Evolutionary conservation across 2,888 invertebrate genomes (phyloP).

Genomic region (Octodonta nipae): DNA sequence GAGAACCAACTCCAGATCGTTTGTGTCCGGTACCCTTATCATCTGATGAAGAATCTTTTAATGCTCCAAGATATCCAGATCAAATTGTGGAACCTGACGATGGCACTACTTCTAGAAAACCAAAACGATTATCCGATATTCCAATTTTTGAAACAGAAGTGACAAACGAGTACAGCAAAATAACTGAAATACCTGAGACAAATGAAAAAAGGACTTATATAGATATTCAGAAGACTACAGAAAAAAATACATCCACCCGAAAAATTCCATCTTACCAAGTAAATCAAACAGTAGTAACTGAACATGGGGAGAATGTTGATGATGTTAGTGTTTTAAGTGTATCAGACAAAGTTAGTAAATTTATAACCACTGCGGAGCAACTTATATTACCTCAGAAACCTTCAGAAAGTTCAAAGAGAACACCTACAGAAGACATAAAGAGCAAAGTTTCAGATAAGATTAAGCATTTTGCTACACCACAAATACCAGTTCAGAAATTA

Average conservation of each 20-base stretch:
- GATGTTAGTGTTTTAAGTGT: conserved; percentile 55
- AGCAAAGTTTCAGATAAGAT: conserved; percentile 44
- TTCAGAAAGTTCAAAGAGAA: conserved; percentile 25
- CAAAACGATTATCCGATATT: conserved; percentile 36
- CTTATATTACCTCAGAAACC: conserved; percentile 19
- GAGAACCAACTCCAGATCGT: conserved; percentile 61
- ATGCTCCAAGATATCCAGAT: conserved; percentile 57
- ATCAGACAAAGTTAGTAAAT: conserved; percentile 55
- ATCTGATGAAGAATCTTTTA: conserved; percentile 39
- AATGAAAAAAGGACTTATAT: conserved; percentile 24
- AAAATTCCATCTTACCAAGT: conserved; percentile 37
- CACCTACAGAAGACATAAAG: conserved; percentile 30
- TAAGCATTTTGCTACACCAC: conserved; percentile 31
- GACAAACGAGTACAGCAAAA: conserved; percentile 38
- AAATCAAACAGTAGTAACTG: conserved; percentile 42
- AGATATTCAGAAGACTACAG: conserved; percentile 32
- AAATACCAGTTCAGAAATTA: conserved; percentile 15
- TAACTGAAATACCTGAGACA: conserved; percentile 24
- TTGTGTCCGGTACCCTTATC: conserved; percentile 54
- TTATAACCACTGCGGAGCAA: conserved; percentile 42
- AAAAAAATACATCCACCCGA: conserved; percentile 42
- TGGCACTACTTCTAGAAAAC: conserved; percentile 34
- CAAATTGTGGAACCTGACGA: conserved; percentile 64
- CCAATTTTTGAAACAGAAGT: conserved; percentile 48
- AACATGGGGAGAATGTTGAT: conserved; percentile 38